Evolutionary conservation across 2,113 vertebrate species (phyloP), one percentile per base, ranked within the genome.

Genomic region (Hippopotamus amphibius): DNA sequence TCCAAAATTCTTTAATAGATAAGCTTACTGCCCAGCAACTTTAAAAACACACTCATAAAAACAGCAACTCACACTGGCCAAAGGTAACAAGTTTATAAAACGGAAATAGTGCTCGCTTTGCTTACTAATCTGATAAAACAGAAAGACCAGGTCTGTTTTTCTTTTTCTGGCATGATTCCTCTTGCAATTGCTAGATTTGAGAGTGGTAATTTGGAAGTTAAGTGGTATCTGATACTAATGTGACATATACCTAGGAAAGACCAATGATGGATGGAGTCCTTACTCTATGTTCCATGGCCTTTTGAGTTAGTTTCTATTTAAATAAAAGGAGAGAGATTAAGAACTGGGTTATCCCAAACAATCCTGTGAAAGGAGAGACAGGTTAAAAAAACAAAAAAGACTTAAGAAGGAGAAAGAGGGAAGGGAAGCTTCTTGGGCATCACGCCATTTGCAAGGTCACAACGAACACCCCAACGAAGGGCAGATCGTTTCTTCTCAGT

Each of bases 401-500:
- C 10, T 96, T 97, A 98, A 71, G 97, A 93, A 93, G 97, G 96
- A 88, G 93, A 96, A 88, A 97, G 88, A 81, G 97, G 88, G 77
- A 94, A 98, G 48, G 97, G 95, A 85, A 96, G 57, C 66, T 97
- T 99, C 26, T 97, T 90, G 5, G 99, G 99, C 1, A 99, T 72
- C 22, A 99, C 71, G 0, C 99, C 98, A 6, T 98, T 98, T 69
- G 99, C 99, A 93, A 99, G 97, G 79, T 99, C 99, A 84, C 98
- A 99, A 55, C 99, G 99, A 97, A 99, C 97, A 65, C 98, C 98
- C 99, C 99, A 99, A 86, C 99, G 98, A 19, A 99, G 98, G 3
- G 99, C 98, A 0, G 98, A 99, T 3, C 99, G 98, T 85, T 99
- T 99, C 98, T 99, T 99, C 41, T 99, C 99, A 0, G 99, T 99